Conservation (phyloP, 2,113 vertebrate species). For the Notothenia rossii region DNA sequence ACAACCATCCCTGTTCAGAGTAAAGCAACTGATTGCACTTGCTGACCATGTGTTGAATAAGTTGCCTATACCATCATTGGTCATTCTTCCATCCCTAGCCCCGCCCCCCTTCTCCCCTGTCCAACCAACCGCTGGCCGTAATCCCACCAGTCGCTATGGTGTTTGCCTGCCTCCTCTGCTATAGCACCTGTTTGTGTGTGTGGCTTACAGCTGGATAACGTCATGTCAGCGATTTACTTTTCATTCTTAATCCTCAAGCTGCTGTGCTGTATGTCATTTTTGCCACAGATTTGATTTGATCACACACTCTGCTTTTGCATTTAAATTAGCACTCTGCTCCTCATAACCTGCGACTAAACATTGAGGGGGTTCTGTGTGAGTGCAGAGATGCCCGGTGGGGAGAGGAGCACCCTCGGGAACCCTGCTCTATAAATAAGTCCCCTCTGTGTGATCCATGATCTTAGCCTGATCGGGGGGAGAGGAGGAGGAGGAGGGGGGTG, state of each 20-base stretch:
- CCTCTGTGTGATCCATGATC: conserved; percentile 65
- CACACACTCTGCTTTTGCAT: not conserved
- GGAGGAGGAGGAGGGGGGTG: not conserved
- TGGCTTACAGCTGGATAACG: not conserved
- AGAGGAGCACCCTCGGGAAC: conserved; percentile 64
- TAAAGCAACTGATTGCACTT: conserved; percentile 16
- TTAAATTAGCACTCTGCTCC: conserved; percentile 18
- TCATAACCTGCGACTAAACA: conserved; percentile 37
- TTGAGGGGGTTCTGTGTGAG: conserved; percentile 31
- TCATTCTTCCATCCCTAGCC: conserved; percentile 29
- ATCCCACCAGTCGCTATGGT: conserved; percentile 61
- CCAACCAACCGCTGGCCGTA: conserved; percentile 49
- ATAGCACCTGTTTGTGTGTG: conserved; percentile 31
- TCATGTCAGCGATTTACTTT: conserved; percentile 28
- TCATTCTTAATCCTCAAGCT: conserved; percentile 34
- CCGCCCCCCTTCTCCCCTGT: conserved; percentile 32
- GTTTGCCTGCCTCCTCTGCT: conserved; percentile 57
- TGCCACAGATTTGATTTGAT: not conserved
- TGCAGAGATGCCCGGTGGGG: conserved; percentile 47
- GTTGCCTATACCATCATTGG: conserved; percentile 31
- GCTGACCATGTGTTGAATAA: conserved; percentile 45
- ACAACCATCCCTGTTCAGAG: not conserved
- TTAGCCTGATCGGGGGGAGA: conserved; percentile 39
- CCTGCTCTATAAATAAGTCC: conserved; percentile 74
- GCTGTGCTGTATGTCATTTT: not conserved